A percentile compares a stretch with the other conserved stretches of the same genome.
phyloP scores from a whole-genome alignment of 2,113 vertebrate species.

The Campylomormyrus numenius region DNA sequence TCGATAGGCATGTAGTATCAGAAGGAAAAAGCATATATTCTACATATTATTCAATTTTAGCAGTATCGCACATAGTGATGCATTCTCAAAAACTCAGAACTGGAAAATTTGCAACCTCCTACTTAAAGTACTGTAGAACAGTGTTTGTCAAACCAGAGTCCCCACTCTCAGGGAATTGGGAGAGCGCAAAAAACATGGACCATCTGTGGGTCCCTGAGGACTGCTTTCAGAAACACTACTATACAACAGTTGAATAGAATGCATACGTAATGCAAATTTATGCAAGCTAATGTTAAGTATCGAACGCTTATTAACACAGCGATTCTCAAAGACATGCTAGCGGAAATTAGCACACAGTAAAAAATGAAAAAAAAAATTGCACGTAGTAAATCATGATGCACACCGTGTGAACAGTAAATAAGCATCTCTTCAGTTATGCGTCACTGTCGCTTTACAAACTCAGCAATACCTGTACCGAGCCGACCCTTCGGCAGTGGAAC shows the following conservation, averaged over 20 bases:
- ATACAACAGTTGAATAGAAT: background rate
- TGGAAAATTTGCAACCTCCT: no score
- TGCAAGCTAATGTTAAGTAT: background rate
- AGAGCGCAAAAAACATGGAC: background rate
- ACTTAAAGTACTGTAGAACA: no score
- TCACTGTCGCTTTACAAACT: background rate
- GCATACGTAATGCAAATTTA: background rate
- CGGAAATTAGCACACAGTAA: background rate
- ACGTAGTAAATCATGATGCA: background rate
- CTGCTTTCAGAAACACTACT: background rate
- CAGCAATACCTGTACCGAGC: background rate
- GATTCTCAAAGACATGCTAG: background rate
- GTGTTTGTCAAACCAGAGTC: no score
- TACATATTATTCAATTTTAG: no score
- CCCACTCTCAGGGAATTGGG: no score
- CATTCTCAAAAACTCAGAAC: no score
- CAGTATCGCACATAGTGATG: no score
- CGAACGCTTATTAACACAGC: background rate
- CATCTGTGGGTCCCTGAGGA: background rate
- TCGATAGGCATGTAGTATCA: no score
- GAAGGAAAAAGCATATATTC: no score
- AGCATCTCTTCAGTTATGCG: background rate
- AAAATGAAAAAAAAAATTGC: background rate
- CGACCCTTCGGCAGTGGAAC: background rate
- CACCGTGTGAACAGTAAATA: background rate